A percentile compares a stretch with the other conserved stretches of the same genome.
phyloP scores from a whole-genome alignment of 2,888 invertebrate genomes.

The Dascillus cervinus region DNA sequence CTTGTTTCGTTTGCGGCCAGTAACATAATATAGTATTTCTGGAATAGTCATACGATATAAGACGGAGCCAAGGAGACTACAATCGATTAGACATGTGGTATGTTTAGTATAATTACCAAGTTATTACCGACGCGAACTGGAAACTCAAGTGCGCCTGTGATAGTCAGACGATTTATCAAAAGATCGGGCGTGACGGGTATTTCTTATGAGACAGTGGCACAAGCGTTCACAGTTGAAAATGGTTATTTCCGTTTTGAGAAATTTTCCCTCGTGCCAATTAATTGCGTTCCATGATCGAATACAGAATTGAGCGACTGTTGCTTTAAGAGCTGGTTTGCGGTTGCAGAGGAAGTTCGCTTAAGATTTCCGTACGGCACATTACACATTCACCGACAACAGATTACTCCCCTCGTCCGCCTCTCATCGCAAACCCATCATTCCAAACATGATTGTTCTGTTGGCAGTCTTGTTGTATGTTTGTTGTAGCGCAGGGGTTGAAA shows the following conservation, averaged over 20 bases:
- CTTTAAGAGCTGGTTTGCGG: slow-evolving; percentile 27
- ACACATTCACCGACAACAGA: slow-evolving; percentile 29
- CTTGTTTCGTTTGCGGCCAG: no score
- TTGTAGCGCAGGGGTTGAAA: slow-evolving; percentile 20
- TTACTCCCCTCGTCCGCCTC: slow-evolving; percentile 18
- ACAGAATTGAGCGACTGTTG: slow-evolving; percentile 24
- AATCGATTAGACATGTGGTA: slow-evolving; percentile 19
- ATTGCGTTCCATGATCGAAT: slow-evolving; percentile 14
- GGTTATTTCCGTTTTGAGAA: no score
- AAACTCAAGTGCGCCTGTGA: slow-evolving; percentile 9
- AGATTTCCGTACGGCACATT: slow-evolving; percentile 32
- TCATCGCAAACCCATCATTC: slow-evolving; percentile 21
- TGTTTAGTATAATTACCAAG: slow-evolving; percentile 19
- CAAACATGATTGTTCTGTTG: slow-evolving; percentile 22
- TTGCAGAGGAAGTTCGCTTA: slow-evolving; percentile 28
- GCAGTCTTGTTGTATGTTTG: slow-evolving; percentile 21
- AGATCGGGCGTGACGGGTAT: slow-evolving; percentile 6
- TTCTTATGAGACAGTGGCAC: no score
- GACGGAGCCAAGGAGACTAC: slow-evolving; percentile 7
- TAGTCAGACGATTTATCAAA: slow-evolving; percentile 9
- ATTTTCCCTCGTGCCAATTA: background rate
- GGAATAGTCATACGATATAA: no score
- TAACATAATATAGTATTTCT: no score
- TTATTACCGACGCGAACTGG: slow-evolving; percentile 11
- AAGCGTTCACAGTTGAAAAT: no score